Evolutionary conservation across 2,888 invertebrate species (phyloP), one percentile per base, ranked within the genome.

Genomic region (Lycaena phlaeas): DNA sequence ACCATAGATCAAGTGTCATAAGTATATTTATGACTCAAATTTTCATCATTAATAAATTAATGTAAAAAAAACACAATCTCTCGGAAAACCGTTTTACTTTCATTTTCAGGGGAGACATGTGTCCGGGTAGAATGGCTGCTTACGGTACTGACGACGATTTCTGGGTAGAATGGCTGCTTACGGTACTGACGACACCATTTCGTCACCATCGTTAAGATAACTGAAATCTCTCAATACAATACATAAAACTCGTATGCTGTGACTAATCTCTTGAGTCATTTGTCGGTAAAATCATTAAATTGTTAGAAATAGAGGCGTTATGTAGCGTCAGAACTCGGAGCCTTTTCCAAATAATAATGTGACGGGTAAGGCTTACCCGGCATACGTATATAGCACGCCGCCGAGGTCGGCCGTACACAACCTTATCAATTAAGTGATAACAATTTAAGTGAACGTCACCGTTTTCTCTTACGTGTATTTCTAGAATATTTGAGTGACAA

Each of bases 381-480:
- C 74, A 77, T 53, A 74, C 67, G 74, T 72, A 64, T 51, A 49
- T 44, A 46, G 56, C 52, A 41, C 59, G 53, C 56, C 59, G 54
- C 45, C 47, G 49, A 54, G 56, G 54, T 38, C 61, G 58, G 64
- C 57, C 68, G 73, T 51, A 42, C 30, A 45, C 51, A 65, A 62
- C 60, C 50, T 61, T 72, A 68, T 69, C 68, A 62, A 40, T 50
- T 65, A 70, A 65, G 52, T 64, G 71, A 71, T 77, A 71, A 63
- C 62, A 50, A 53, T 50, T 49, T 54, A 56, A 65, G 64, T 61
- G 64, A 57, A 65, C 68, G 62, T 66, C 62, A 61, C 14, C n/a
- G n/a, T n/a, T n/a, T n/a, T n/a, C n/a, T n/a, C n/a, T n/a, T n/a
- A n/a, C n/a, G n/a, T n/a, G n/a, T n/a, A n/a, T n/a, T n/a, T n/a